Base-by-base conservation (phyloP, 1,140 invertebrate species). In the Papilio aristodemus region DNA sequence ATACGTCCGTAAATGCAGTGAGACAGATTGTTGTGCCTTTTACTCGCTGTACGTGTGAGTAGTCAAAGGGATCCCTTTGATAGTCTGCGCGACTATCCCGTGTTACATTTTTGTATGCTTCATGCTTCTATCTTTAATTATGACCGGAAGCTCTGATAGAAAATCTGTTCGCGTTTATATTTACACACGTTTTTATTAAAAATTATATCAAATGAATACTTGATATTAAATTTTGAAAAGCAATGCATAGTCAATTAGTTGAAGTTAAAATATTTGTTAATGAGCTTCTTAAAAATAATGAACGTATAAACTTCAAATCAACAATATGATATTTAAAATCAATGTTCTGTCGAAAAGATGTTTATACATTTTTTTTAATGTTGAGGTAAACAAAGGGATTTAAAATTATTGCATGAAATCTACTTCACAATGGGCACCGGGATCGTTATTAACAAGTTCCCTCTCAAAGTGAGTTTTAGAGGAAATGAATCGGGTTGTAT, bases 401-500 rank as follows among this genome's bases (percentile, higher is more conserved):
- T 41, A 36, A 66, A 50, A 66, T 62, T 32, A 66, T 66, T 46
- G 32, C 63, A 25, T 50, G 22, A 50, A 66, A 70, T 70, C 50
- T 66, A 72, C 39, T 38, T 67, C 39, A 68, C 39, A 67, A 70
- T 66, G 43, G 63, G 37, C 41, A 37, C 64, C 32, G 37, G 36
- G 50, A n/a, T 50, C 43, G 70, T 73, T 78, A 77, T 78, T 75
- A 76, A 73, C 73, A 77, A 74, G 71, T 78, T 73, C 67, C 72
- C 64, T 69, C 71, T 73, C 77, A 81, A 84, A 85, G 78, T 76
- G 76, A 75, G 77, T 74, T 76, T 78, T 72, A 71, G 68, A 77
- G 83, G 85, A 86, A 86, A 84, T 87, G 83, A 86, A 85, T 80
- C 76, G 78, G 74, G 76, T 64, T 68, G 77, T 76, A 79, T 81